A percentile compares a stretch with the other conserved stretches of the same genome.
phyloP scores from a whole-genome alignment of 2,888 invertebrate genomes.

The Stenodema calcarata region DNA sequence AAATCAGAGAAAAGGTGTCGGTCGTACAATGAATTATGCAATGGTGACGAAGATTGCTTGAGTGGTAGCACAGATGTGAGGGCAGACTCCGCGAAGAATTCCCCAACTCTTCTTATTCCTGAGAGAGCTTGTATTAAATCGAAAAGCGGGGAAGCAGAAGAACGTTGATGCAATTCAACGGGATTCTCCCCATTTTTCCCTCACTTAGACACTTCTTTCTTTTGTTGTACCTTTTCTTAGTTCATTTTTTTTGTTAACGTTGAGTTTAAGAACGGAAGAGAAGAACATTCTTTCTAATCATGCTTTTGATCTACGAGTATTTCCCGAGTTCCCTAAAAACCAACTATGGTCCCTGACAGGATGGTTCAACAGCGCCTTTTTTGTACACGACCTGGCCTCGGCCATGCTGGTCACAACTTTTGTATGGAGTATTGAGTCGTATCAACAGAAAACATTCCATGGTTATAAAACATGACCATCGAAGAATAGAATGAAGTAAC shows the following conservation, averaged over 20 bases:
- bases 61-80: background rate
- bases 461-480: too few relatives aligned
- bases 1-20: background rate
- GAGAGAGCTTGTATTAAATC: background rate
- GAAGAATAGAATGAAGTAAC: too few relatives aligned
- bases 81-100: background rate
- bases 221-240: background rate
- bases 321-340: background rate
- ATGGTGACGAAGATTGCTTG: background rate
- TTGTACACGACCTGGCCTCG: too few relatives aligned
- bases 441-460: too few relatives aligned
- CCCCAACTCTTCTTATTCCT: background rate
- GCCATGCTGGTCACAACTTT: too few relatives aligned
- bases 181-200: slow-evolving; percentile 6
- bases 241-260: background rate
- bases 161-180: background rate
- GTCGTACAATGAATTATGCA: background rate
- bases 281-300: background rate
- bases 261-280: background rate
- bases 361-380: too few relatives aligned
- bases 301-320: background rate
- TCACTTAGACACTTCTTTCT: background rate
- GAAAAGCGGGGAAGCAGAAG: background rate
- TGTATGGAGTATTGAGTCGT: too few relatives aligned
- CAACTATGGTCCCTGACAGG: too few relatives aligned